Percentiles rank a stretch among this genome's conserved stretches.
Conservation (phyloP, 2,888 invertebrate species). For the Eupithecia exiguata region DNA sequence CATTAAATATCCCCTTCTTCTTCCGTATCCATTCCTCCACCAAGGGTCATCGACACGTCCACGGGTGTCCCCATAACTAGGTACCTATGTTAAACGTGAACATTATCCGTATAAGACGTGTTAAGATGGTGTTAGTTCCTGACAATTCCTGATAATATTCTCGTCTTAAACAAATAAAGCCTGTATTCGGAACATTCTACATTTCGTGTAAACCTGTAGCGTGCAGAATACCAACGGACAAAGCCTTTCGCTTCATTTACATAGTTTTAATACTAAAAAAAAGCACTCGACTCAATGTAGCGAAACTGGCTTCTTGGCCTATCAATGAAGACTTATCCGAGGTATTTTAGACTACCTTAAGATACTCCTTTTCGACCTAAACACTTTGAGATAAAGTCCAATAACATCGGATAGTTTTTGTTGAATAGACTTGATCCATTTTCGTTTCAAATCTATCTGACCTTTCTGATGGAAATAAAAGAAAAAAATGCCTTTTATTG, state of each 20-base stretch:
- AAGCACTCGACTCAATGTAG: constrained; percentile 35
- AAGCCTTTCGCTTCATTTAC: constrained; percentile 28
- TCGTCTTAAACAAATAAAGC: background rate
- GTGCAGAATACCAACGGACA: constrained; percentile 2
- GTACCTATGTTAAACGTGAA: background rate
- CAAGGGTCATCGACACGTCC: background rate
- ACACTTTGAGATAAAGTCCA: constrained; percentile 25
- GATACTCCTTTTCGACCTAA: background rate
- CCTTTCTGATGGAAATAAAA: constrained; percentile 48
- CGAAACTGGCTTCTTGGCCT: constrained; percentile 34
- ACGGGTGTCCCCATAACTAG: background rate
- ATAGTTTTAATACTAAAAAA: constrained; percentile 33
- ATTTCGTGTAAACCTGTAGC: background rate
- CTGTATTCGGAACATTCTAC: background rate
- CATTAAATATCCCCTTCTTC: no score
- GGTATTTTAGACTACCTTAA: background rate
- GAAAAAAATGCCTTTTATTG: constrained; percentile 25
- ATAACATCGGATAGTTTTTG: constrained; percentile 9
- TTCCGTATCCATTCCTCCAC: background rate
- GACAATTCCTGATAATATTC: background rate
- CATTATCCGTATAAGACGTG: background rate
- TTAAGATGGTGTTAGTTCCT: background rate
- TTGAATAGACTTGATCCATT: constrained; percentile 52
- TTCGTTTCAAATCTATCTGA: constrained; percentile 53
- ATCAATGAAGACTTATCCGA: constrained; percentile 2